Evolutionary conservation across 2,888 invertebrate species (phyloP), one percentile per base, ranked within the genome.

Genomic region (Orchestes rusci): DNA sequence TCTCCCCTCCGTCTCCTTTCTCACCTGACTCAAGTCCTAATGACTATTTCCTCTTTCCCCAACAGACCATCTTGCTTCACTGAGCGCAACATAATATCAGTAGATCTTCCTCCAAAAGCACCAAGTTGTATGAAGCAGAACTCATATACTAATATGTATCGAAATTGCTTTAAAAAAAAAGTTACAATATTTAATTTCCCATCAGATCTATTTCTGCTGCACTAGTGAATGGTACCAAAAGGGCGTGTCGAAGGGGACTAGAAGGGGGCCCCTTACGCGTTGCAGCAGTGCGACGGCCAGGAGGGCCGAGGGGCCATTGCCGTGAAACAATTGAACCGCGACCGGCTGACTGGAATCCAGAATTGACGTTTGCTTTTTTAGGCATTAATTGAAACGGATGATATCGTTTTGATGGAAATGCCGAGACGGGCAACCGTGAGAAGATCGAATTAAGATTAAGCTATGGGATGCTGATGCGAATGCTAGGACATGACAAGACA

Each of bases 271-370:
- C 23, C 43, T 45, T 45, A 41, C 50, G 50, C 50, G n/a, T n/a
- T n/a, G n/a, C n/a, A n/a, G n/a, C n/a, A n/a, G n/a, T n/a, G n/a
- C n/a, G n/a, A n/a, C n/a, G n/a, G n/a, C n/a, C n/a, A n/a, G n/a
- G n/a, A n/a, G n/a, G n/a, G n/a, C n/a, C n/a, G n/a, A 50, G 56
- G 54, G 57, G 59, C 59, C 53, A 46, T 56, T 62, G 65, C 66
- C 64, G 65, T 64, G 65, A 66, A 67, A 67, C 67, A 67, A 67
- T 67, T 67, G 67, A 67, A 67, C 67, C 66, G 66, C 64, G 66
- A 66, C 39, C 48, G 57, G 65, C 66, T 64, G 66, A 66, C 65
- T 66, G 65, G 67, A 67, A 67, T 67, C 64, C 61, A 61, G 64
- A 66, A 67, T 66, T 65, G 65, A 65, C 64, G 64, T 65, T 62